Evolutionary conservation across 2,113 vertebrate genomes (phyloP), one percentile per base, ranked within the genome.

Genomic region (Nansenia antarctica): DNA sequence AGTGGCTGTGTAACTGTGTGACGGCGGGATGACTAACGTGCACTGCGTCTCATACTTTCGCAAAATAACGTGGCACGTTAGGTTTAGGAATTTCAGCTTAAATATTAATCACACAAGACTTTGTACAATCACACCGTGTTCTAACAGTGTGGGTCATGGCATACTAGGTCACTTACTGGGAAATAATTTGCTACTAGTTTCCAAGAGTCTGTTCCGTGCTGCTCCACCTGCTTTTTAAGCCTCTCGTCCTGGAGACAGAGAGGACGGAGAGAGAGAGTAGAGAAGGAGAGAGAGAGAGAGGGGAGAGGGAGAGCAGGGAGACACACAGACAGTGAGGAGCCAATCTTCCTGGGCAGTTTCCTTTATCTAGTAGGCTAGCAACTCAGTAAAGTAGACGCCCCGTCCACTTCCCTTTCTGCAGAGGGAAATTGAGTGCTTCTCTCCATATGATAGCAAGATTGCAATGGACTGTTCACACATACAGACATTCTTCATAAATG

Each of bases 171-270:
- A 94, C 96, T 91, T 92, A 99, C 98, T 78, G 95, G 94, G 79
- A 99, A 91, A 83, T 96, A 94, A 85, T 91, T 98, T 77, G 98
- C 96, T 81, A 99, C 96, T 77, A 96, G 84, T 93, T 99, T 99
- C 98, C 98, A 99, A 88, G 99, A 96, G 81, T 99, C 97, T 73
- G 95, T 97, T 79, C 97, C 96, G 83, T 99, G 95, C 86, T 95
- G 93, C 78, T 99, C 98, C 72, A 98, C 98, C 53, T 98, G 90
- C 86, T 97, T 97, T 89, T 99, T 99, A 72, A 99, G 68, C 82
- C 98, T 98, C 85, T 99, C 98, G 89, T 99, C 98, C 98, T 99
- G 88, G 61, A 65, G 77, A 67, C 78, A 70, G 8, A 30, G 30
- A 11, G 14, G 12, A 12, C 1, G 26, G 12, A 14, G 9, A 26